These are phyloP conservation scores for Periplaneta americana DNA, from an alignment of 1,140 invertebrate genomes.

Conservation along the genomic window DNA sequence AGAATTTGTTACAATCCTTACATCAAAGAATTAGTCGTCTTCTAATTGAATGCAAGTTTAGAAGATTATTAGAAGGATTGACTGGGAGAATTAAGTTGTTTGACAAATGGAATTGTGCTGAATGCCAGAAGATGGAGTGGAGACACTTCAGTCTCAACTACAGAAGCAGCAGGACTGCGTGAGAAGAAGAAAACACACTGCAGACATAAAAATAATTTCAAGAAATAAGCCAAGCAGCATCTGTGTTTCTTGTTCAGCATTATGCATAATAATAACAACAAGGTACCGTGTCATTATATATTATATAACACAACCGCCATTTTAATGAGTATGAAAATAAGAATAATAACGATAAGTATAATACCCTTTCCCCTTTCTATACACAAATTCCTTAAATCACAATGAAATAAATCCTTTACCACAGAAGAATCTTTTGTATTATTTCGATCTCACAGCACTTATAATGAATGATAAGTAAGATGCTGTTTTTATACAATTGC, in stretches of 20 bases:
- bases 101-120: background rate
- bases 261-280: background rate
- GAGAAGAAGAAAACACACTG: background rate
- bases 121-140: background rate
- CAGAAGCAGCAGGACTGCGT: background rate
- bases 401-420: background rate
- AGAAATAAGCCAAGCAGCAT: background rate
- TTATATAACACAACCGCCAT: background rate
- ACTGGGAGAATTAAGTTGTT: background rate
- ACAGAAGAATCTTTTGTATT: background rate
- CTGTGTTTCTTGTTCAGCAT: background rate
- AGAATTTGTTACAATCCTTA: conserved; percentile 17
- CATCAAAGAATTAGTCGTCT: conserved; percentile 14
- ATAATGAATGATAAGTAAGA: background rate
- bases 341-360: background rate
- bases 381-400: background rate
- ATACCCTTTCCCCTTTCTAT: background rate
- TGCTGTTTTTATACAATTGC: background rate
- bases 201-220: background rate
- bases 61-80: background rate
- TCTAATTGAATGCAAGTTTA: background rate
- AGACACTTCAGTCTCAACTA: background rate
- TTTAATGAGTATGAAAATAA: background rate
- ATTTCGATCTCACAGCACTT: background rate
- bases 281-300: background rate